Conservation (phyloP, 2,113 vertebrate species). For the Callopanchax toddi region DNA sequence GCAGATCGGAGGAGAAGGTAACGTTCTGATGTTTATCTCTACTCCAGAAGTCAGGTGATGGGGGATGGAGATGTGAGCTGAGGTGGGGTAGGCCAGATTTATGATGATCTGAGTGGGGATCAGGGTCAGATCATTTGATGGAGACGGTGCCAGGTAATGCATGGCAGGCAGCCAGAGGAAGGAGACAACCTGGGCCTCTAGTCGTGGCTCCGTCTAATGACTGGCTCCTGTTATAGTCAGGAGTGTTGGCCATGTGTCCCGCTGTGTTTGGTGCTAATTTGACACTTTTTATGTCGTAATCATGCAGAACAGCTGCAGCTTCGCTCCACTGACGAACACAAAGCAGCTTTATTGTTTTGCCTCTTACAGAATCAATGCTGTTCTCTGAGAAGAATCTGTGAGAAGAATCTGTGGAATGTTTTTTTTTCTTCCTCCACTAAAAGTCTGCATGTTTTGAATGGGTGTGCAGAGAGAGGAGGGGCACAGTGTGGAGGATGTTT, state of each 20-base stretch:
- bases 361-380: conserved; percentile 14
- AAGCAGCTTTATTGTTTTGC: conserved; percentile 6
- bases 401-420: conserved; percentile 58
- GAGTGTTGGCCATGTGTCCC: too few species aligned
- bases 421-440: conserved; percentile 21
- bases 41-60: conserved; percentile 19
- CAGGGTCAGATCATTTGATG: conserved; percentile 47
- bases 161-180: conserved; percentile 23
- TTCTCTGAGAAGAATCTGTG: conserved; percentile 40
- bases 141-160: conserved; percentile 64
- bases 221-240: conserved; percentile 24
- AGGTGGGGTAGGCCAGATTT: conserved; percentile 19
- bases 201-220: neutral
- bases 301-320: conserved; percentile 9
- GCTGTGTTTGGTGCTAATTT: conserved; percentile 23
- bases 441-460: conserved; percentile 43
- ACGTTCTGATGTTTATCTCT: conserved; percentile 16
- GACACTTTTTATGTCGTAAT: neutral
- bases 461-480: conserved; percentile 20
- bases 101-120: conserved; percentile 32
- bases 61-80: neutral
- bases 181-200: conserved; percentile 12
- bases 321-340: conserved; percentile 1
- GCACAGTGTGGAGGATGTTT: conserved; percentile 64
- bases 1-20: conserved; percentile 29